Conservation (phyloP, 2,113 vertebrate genomes). For the Upupa epops region DNA sequence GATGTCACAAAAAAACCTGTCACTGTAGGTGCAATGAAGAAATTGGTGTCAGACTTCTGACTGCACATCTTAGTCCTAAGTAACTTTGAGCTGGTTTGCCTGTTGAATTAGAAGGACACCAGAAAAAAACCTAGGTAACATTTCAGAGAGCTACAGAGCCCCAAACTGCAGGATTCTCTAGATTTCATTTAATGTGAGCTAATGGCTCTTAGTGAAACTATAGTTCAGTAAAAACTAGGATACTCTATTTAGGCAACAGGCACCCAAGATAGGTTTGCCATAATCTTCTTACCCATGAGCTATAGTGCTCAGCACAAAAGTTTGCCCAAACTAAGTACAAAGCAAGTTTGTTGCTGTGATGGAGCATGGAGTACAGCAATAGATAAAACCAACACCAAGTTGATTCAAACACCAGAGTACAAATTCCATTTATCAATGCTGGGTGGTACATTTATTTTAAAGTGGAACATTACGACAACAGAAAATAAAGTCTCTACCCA, state of each 20-base stretch:
- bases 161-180: not conserved
- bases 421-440: not conserved
- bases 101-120: not conserved
- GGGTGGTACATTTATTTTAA: slow-evolving; percentile 22
- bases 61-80: not conserved
- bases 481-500: slow-evolving; percentile 25
- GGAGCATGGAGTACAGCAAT: not conserved
- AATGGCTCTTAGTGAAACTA: not conserved
- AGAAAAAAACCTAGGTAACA: not conserved
- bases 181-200: not conserved
- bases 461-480: slow-evolving; percentile 35
- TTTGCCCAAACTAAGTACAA: not conserved
- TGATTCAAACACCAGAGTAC: not conserved
- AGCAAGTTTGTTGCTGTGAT: not conserved
- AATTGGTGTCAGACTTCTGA: not conserved
- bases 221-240: not conserved
- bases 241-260: not conserved
- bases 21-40: not conserved
- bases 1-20: not conserved
- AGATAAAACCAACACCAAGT: not conserved
- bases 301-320: not conserved
- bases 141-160: not conserved
- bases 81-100: not conserved
- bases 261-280: not conserved
- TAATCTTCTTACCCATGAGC: not conserved